These are phyloP conservation scores for Caenorhabditis latens DNA, from an alignment of 1,140 invertebrate species.

Conservation along the genomic window DNA sequence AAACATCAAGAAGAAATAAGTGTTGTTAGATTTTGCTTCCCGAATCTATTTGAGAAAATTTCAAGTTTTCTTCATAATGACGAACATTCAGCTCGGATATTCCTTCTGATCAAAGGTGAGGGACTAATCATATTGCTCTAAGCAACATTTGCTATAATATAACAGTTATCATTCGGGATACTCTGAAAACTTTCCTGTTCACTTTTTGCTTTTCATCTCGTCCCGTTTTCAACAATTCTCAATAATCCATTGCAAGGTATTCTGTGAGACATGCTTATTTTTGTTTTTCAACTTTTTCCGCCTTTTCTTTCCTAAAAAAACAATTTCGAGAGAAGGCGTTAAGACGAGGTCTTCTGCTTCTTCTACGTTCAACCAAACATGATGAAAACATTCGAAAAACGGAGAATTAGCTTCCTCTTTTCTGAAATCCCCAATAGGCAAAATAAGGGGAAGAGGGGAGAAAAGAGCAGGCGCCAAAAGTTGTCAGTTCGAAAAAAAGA, in stretches of 20 bases:
- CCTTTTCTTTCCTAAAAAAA: not conserved
- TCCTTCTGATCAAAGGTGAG: too few species aligned
- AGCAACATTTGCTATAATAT: too few species aligned
- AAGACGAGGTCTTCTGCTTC: not conserved
- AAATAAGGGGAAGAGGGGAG: not conserved
- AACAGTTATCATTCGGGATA: too few species aligned
- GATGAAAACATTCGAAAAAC: not conserved
- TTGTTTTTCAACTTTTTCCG: not conserved
- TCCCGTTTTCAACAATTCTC: not conserved
- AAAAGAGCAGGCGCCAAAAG: conserved; percentile 2
- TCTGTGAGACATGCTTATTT: not conserved
- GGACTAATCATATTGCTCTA: too few species aligned
- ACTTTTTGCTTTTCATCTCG: too few species aligned
- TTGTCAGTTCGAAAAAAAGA: not conserved
- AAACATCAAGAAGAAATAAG: too few species aligned
- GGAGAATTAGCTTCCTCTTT: not conserved
- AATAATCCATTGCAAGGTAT: not conserved
- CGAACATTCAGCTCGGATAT: too few species aligned
- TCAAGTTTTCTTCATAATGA: not conserved
- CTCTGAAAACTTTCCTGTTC: too few species aligned
- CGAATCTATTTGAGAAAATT: not conserved
- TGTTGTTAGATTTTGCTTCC: too few species aligned
- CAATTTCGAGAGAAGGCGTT: not conserved
- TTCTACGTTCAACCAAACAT: not conserved
- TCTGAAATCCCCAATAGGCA: not conserved